Evolutionary conservation across 2,888 invertebrate species (phyloP).

Genomic region (Ochlodes sylvanus): DNA sequence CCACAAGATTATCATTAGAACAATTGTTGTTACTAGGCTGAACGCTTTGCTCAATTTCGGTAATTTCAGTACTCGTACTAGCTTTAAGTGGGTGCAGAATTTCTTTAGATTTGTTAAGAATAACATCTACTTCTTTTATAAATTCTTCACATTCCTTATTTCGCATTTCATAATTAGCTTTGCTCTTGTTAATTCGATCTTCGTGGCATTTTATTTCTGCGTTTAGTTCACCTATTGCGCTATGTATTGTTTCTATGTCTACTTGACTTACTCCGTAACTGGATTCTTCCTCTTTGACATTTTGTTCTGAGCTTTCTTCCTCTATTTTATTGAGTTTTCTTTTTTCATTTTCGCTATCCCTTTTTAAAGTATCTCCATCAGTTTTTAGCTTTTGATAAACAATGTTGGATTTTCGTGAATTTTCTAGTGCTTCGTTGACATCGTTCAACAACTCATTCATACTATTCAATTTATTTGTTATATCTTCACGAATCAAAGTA

Average conservation of each 20-base stretch:
- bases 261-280: slow-evolving; percentile 53
- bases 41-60: slow-evolving; percentile 7
- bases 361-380: slow-evolving; percentile 52
- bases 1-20: not conserved
- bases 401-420: slow-evolving; percentile 70
- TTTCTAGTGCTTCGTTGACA: slow-evolving; percentile 75
- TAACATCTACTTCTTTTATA: slow-evolving; percentile 72
- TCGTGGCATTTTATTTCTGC: slow-evolving; percentile 70
- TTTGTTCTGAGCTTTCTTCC: slow-evolving; percentile 34
- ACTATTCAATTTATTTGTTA: slow-evolving; percentile 77
- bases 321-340: slow-evolving; percentile 36
- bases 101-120: slow-evolving; percentile 67
- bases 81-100: slow-evolving; percentile 64
- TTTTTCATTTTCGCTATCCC: slow-evolving; percentile 44
- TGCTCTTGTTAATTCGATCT: slow-evolving; percentile 67
- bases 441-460: slow-evolving; percentile 79
- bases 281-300: not conserved
- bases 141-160: slow-evolving; percentile 72
- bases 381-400: slow-evolving; percentile 69
- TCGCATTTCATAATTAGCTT: slow-evolving; percentile 64
- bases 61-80: slow-evolving; percentile 19
- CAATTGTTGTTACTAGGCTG: not conserved
- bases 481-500: slow-evolving; percentile 76
- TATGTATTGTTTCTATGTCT: slow-evolving; percentile 71
- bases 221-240: slow-evolving; percentile 69